Evolutionary conservation across 2,888 invertebrate genomes (phyloP).

Genomic region (Andrena haemorrhoa): DNA sequence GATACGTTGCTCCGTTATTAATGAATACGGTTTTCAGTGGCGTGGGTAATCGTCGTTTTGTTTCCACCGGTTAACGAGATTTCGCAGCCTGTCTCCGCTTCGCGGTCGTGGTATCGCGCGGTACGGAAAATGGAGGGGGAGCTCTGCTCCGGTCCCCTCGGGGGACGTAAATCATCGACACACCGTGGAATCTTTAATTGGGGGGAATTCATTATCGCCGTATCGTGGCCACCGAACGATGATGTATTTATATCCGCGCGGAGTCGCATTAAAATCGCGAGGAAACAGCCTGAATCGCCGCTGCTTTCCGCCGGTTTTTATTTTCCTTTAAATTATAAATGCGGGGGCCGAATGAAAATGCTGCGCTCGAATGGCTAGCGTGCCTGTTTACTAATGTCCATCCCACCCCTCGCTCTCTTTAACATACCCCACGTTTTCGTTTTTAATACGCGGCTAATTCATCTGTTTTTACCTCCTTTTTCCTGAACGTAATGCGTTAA

Average conservation of each 20-base stretch:
- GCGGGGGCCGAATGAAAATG: slow-evolving; percentile 6
- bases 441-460: slow-evolving; percentile 20
- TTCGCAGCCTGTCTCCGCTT: slow-evolving; percentile 44
- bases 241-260: slow-evolving; percentile 31
- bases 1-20: slow-evolving; percentile 71
- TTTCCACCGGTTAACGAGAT: slow-evolving; percentile 57
- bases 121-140: neutral
- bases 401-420: slow-evolving; percentile 1
- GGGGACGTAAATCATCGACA: slow-evolving; percentile 55
- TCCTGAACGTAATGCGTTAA: slow-evolving; percentile 9
- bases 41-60: slow-evolving; percentile 63
- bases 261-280: slow-evolving; percentile 18
- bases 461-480: neutral
- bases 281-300: neutral
- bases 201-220: slow-evolving; percentile 52
- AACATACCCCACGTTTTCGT: slow-evolving; percentile 17
- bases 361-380: slow-evolving; percentile 25
- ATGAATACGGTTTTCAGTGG: slow-evolving; percentile 69
- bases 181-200: slow-evolving; percentile 49
- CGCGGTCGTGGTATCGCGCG: slow-evolving; percentile 17
- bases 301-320: slow-evolving; percentile 13
- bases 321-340: slow-evolving; percentile 34
- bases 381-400: slow-evolving; percentile 15
- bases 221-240: slow-evolving; percentile 21
- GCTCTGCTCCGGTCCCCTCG: neutral